Base-by-base conservation (phyloP, 2,113 vertebrate genomes). In the Leiothrix lutea region DNA sequence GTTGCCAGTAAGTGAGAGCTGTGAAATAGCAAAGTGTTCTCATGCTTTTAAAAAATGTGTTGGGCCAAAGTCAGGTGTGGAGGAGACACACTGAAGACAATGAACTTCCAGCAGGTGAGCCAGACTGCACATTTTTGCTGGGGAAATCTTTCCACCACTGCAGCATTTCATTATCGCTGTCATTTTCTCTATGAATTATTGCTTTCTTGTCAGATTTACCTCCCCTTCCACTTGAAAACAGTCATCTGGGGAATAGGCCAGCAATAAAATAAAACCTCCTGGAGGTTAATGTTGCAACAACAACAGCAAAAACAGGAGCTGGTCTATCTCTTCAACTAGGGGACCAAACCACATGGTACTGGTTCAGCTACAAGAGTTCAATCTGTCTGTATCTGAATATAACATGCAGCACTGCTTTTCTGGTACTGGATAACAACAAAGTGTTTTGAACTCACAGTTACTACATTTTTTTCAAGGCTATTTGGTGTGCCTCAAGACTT, bases 161-260 rank as follows among this genome's bases (percentile, higher is more conserved):
- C 42, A 67, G 69, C 36, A 85, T 65, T 93, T 96, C 80, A 84
- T 86, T 95, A 93, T 54, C 4, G 4, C 74, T 86, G 91, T 86
- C 73, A 90, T 94, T 96, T 94, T 91, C 56, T 48, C 51, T 73
- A 86, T 31, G 66, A 97, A 94, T 95, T 95, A 93, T 81, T 94
- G 88, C 71, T 92, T 92, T 90, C 69, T 93, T 80, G 84, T 94
- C 91, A 90, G 91, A 83, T 95, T 72, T 94, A 88, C 86, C 78
- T 91, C 69, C 82, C 71, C 53, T 65, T 71, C 85, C 60, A 78
- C 84, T 87, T 87, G 60, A 94, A 92, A 97, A 88, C 40, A 80
- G 69, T 81, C 80, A 87, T 84, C 53, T 54, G n/a, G 56, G 45
- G 92, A 97, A 89, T 4, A 90, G 38, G 45, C 29, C 35, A 29